Evolutionary conservation across 2,888 invertebrate genomes (phyloP).

Genomic region (Drosophila setosimentum): DNA sequence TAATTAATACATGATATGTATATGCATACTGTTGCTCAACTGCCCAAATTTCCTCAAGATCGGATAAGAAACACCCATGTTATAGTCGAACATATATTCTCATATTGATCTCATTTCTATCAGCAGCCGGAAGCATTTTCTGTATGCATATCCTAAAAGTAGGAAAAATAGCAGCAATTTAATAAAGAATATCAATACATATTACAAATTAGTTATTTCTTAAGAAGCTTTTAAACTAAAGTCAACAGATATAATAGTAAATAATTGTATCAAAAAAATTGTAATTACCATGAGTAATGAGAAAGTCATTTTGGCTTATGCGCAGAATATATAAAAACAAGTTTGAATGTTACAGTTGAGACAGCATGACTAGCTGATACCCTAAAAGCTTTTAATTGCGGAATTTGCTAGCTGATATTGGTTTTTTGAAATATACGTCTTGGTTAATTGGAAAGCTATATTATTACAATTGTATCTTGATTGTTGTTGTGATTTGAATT

Average conservation of each 20-base stretch:
- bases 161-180: background rate
- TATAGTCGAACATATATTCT: too few species aligned
- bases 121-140: too few species aligned
- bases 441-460: background rate
- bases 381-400: background rate
- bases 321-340: background rate
- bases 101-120: too few species aligned
- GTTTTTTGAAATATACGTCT: background rate
- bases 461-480: background rate
- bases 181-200: background rate
- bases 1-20: too few species aligned
- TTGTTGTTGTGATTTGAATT: background rate
- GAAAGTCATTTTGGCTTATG: background rate
- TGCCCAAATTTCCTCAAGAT: too few species aligned
- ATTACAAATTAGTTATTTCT: background rate
- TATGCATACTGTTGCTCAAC: too few species aligned
- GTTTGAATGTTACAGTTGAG: background rate
- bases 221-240: background rate
- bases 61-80: too few species aligned
- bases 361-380: too few species aligned
- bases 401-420: background rate
- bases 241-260: background rate
- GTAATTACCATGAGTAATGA: background rate
- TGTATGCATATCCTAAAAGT: too few species aligned
- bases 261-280: background rate